Conservation (phyloP, 2,888 invertebrate species). For the Pollenia labialis region DNA sequence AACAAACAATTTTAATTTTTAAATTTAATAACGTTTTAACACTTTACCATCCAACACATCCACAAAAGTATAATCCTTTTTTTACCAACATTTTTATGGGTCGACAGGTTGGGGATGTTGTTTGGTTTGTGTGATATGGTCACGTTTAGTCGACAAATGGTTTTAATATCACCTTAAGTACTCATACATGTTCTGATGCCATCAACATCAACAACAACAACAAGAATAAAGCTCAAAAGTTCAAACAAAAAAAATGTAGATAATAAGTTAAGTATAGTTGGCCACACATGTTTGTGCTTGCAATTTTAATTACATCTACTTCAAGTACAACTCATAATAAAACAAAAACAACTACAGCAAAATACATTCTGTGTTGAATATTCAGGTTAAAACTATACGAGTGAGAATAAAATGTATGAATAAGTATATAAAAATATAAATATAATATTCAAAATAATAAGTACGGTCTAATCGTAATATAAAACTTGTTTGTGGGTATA, state of each 20-base stretch:
- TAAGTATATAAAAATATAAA: neutral
- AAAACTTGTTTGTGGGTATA: no score
- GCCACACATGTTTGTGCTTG: constrained; percentile 16
- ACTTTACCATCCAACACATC: constrained; percentile 14
- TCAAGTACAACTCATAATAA: constrained; percentile 15
- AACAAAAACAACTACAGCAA: constrained; percentile 15
- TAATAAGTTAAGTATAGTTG: constrained; percentile 32
- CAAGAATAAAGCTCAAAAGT: neutral
- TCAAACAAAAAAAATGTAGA: neutral
- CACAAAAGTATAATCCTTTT: neutral
- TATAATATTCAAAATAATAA: neutral
- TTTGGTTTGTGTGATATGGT: constrained; percentile 40
- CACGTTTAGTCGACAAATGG: constrained; percentile 63
- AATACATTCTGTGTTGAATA: constrained; percentile 14
- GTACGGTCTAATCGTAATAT: no score
- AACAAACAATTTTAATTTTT: neutral
- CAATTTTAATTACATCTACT: constrained; percentile 46
- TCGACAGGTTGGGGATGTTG: constrained; percentile 1
- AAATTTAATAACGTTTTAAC: constrained; percentile 52
- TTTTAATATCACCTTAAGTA: constrained; percentile 55
- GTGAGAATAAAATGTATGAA: neutral
- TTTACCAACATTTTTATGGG: neutral
- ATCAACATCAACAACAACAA: neutral
- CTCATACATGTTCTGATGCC: constrained; percentile 28
- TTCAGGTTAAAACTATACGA: constrained; percentile 15